These are phyloP conservation scores for Mesocricetus auratus DNA, from an alignment of 2,113 vertebrate species.

Conservation along the genomic window DNA sequence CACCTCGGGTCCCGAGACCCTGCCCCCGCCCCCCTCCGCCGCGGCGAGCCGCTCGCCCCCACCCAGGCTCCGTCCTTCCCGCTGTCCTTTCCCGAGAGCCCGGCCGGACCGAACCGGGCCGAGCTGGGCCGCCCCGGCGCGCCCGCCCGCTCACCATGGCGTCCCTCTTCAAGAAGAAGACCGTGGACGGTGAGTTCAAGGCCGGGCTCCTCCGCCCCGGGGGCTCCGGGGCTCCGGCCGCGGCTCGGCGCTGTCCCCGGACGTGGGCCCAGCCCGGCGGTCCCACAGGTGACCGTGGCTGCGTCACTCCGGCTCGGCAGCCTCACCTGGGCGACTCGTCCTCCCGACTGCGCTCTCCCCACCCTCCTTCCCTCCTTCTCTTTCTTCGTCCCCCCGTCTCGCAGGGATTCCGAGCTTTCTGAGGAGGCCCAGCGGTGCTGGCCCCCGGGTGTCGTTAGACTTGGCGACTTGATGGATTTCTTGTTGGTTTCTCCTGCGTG, in stretches of 20 bases:
- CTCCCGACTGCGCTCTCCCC: accelerated
- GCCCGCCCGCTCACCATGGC: slow-evolving; percentile 89
- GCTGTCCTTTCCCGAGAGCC: slow-evolving; percentile 35
- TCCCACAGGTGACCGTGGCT: slow-evolving; percentile 66
- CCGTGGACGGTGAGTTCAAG: slow-evolving; percentile 94
- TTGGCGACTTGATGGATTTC: not conserved
- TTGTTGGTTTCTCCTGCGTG: not conserved
- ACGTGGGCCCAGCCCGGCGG: slow-evolving; percentile 24
- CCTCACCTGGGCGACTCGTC: not conserved
- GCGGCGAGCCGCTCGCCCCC: slow-evolving; percentile 38
- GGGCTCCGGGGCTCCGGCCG: not conserved
- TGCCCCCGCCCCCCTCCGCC: not conserved
- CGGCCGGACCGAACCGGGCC: slow-evolving; percentile 75
- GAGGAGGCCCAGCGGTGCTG: not conserved
- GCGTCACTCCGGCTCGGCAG: not conserved
- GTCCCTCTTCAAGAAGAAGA: slow-evolving; percentile 98
- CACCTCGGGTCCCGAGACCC: slow-evolving; percentile 41
- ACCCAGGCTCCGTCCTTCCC: not conserved
- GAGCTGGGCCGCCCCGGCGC: not conserved
- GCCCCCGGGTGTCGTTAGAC: not conserved
- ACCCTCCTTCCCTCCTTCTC: not conserved
- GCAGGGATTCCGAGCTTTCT: not conserved
- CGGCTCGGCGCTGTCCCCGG: not conserved
- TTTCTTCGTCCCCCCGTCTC: accelerated
- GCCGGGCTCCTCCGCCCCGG: not conserved